Evolutionary conservation across 2,113 vertebrate genomes (phyloP).

Genomic region (Phyllostomus discolor): DNA sequence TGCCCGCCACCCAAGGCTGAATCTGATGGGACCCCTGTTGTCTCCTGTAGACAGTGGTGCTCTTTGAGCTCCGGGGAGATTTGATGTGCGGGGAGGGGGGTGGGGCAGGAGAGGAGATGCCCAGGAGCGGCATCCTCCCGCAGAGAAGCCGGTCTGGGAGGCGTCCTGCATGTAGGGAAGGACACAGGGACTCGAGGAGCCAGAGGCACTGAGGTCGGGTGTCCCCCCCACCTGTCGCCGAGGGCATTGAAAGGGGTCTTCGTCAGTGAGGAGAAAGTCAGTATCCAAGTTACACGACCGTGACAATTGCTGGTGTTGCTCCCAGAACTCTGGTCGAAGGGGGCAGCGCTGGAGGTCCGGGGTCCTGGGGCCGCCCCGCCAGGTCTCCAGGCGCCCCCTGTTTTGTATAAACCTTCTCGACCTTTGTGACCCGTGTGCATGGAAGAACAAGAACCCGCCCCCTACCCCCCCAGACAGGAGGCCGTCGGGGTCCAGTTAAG

Average conservation of each 20-base stretch:
- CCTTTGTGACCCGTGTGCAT: background rate
- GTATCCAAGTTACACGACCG: rapidly evolving
- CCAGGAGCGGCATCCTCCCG: rapidly evolving
- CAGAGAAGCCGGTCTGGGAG: background rate
- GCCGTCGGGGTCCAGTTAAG: background rate
- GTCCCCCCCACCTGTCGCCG: rapidly evolving
- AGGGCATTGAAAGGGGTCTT: background rate
- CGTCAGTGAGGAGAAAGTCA: background rate
- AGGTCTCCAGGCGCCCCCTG: background rate
- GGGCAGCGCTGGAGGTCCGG: rapidly evolving
- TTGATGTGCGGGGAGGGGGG: background rate
- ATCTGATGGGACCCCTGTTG: background rate
- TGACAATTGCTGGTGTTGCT: no score
- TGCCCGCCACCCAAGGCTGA: background rate
- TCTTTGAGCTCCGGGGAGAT: rapidly evolving
- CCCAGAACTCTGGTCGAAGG: background rate
- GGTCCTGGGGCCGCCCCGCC: rapidly evolving
- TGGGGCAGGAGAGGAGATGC: background rate
- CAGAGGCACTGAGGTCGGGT: rapidly evolving
- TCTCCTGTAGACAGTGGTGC: background rate
- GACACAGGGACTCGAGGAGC: background rate
- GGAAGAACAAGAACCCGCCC: background rate
- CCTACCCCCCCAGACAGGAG: background rate
- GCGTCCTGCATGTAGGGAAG: rapidly evolving
- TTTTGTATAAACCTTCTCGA: background rate